Percentiles rank a stretch among this genome's conserved stretches.
These are phyloP conservation scores for Ispidina lecontei DNA, from an alignment of 2,797 vertebrate genomes.

Conservation along the genomic window DNA sequence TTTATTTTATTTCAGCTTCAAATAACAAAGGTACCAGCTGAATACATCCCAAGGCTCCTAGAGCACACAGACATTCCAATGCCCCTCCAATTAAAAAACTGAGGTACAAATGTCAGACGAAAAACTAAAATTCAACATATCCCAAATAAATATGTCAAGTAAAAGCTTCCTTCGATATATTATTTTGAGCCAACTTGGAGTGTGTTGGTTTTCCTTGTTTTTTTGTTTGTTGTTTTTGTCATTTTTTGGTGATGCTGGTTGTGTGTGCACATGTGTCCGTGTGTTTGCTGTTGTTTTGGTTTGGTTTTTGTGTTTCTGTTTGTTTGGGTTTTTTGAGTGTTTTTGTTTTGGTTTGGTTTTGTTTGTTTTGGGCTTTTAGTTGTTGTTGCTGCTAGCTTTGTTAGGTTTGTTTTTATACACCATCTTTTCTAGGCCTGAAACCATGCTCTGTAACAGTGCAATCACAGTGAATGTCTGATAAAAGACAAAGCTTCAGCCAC, in stretches of 20 bases:
- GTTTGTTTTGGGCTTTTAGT: background rate
- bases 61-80: background rate
- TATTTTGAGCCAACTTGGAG: background rate
- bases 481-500: background rate
- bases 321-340: too few relatives aligned
- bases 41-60: background rate
- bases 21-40: background rate
- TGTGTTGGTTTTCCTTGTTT: background rate
- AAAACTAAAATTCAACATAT: background rate
- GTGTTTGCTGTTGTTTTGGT: too few relatives aligned
- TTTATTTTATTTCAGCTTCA: slow-evolving; percentile 7
- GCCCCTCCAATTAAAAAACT: background rate
- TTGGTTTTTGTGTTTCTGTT: too few relatives aligned
- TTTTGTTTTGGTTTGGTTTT: too few relatives aligned
- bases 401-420: background rate
- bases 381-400: too few relatives aligned
- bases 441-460: background rate
- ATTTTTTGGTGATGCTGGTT: too few relatives aligned
- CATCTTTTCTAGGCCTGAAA: background rate
- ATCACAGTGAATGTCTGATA: background rate
- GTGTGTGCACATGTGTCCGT: too few relatives aligned
- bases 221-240: too few relatives aligned
- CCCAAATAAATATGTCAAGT: background rate
- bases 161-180: background rate
- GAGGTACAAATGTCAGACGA: background rate